Evolutionary conservation across 2,888 invertebrate genomes (phyloP).

Genomic region (Steromphala cineraria): DNA sequence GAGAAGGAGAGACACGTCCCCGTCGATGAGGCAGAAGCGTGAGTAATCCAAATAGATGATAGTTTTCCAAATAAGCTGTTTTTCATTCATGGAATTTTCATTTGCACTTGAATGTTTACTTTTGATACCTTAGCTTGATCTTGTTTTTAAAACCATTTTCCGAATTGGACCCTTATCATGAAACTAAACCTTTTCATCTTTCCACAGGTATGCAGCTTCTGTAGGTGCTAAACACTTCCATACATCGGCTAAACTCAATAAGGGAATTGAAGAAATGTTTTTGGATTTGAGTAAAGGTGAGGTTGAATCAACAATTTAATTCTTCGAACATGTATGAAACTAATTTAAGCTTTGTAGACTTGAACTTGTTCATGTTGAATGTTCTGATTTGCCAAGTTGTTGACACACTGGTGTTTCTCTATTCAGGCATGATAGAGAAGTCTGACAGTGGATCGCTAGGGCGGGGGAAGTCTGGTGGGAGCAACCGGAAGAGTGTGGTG

Average conservation of each 20-base stretch:
- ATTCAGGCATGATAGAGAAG: constrained; percentile 67
- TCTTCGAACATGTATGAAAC: background rate
- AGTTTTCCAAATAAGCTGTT: too few relatives aligned
- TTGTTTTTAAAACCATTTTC: too few relatives aligned
- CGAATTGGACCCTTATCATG: too few relatives aligned
- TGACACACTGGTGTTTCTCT: background rate
- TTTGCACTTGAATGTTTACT: too few relatives aligned
- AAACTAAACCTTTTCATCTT: too few relatives aligned
- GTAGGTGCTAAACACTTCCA: constrained; percentile 94
- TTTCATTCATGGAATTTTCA: too few relatives aligned
- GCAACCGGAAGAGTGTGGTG: constrained; percentile 58
- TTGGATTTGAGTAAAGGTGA: constrained; percentile 84
- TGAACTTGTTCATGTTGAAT: too few relatives aligned
- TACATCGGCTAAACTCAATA: constrained; percentile 94
- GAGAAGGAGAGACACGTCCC: constrained; percentile 92
- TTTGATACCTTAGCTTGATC: too few relatives aligned
- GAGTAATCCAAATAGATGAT: constrained; percentile 68
- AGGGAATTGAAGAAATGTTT: constrained; percentile 94
- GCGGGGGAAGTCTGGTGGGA: constrained; percentile 29
- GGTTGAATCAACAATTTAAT: background rate
- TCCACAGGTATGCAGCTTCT: constrained; percentile 87
- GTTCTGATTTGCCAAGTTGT: background rate
- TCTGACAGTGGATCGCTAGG: constrained; percentile 39
- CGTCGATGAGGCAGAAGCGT: constrained; percentile 90
- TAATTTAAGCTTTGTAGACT: background rate